Percentiles rank a stretch among this genome's conserved stretches.
These are phyloP conservation scores for Mormyrus iriodes DNA, from an alignment of 2,113 vertebrate genomes.

Conservation along the genomic window DNA sequence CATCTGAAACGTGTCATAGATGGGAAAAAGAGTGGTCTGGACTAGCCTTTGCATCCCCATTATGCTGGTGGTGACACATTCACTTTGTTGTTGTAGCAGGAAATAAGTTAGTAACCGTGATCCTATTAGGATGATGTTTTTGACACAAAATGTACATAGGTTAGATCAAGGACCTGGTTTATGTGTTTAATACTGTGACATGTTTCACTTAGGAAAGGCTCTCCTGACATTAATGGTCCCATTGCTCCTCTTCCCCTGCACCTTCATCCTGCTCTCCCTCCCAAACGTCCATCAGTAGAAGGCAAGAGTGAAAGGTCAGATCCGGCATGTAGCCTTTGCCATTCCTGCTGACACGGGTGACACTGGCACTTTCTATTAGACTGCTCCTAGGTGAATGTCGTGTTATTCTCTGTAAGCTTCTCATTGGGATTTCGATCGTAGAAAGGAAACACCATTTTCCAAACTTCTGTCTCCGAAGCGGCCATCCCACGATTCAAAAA, in stretches of 20 bases:
- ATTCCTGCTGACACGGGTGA: not conserved
- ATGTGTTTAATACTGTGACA: conserved; percentile 5
- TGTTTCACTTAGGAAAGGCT: conserved; percentile 56
- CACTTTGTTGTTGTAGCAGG: not conserved
- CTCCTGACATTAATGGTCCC: conserved; percentile 56
- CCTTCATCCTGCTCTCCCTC: conserved; percentile 54
- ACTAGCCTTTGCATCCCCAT: not conserved
- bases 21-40: not conserved
- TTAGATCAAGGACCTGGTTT: not conserved
- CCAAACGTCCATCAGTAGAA: conserved; percentile 30
- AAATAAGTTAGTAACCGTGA: not conserved
- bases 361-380: not conserved
- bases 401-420: conserved; percentile 11
- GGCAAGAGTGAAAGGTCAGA: conserved; percentile 38
- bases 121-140: not conserved
- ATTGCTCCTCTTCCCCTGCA: conserved; percentile 56
- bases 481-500: conserved; percentile 47
- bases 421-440: conserved; percentile 35
- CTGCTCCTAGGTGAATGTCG: conserved; percentile 11
- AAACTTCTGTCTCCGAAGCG: conserved; percentile 48
- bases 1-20: not conserved
- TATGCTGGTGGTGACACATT: not conserved
- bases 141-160: not conserved
- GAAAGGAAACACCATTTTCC: conserved; percentile 49
- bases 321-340: not conserved